These are phyloP conservation scores for Ovis aries DNA, from an alignment of 2,113 vertebrate genomes.

Conservation along the genomic window DNA sequence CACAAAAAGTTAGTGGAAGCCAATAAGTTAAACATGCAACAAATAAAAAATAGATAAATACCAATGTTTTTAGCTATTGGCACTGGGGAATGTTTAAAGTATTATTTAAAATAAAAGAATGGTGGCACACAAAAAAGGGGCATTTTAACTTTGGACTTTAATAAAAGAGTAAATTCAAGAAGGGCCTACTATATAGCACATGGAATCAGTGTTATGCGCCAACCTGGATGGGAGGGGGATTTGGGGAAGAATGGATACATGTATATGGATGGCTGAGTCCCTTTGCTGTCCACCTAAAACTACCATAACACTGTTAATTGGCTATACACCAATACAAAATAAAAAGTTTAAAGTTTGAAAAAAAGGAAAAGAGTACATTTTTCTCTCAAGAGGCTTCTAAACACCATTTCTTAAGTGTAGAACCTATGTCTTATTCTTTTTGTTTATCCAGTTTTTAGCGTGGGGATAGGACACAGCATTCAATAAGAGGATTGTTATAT, in stretches of 20 bases:
- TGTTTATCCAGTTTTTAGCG: neutral
- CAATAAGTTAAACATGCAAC: neutral
- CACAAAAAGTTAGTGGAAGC: neutral
- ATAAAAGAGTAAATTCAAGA: neutral
- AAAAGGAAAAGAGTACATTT: neutral
- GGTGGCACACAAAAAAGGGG: neutral
- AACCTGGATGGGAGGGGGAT: neutral
- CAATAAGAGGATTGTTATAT: neutral
- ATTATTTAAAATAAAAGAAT: neutral
- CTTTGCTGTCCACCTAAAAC: neutral
- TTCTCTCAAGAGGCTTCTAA: neutral
- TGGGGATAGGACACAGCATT: neutral
- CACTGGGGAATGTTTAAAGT: neutral
- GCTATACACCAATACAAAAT: neutral
- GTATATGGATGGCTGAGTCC: neutral
- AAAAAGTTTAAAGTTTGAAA: neutral
- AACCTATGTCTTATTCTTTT: neutral
- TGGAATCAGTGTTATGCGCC: neutral
- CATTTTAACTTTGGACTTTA: neutral
- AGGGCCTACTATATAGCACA: neutral
- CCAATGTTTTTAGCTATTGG: neutral
- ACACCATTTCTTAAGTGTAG: neutral
- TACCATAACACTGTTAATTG: neutral
- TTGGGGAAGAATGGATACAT: neutral
- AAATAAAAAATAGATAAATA: conserved; percentile 13